Conservation (phyloP, 2,113 vertebrate species). For the Syngnathus scovelli region DNA sequence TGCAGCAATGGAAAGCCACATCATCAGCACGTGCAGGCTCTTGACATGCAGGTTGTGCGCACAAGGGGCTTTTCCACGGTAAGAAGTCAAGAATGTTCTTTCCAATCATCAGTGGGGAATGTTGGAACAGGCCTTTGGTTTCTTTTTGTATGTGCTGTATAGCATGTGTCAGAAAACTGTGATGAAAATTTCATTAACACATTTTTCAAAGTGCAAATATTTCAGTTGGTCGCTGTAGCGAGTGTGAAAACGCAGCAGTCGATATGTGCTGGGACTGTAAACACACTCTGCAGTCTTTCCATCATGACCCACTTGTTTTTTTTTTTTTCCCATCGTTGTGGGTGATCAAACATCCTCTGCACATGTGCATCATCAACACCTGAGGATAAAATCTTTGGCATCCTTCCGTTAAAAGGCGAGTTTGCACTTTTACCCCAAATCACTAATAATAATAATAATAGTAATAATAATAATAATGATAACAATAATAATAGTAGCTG, state of each 20-base stretch:
- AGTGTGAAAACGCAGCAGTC: slow-evolving; percentile 16
- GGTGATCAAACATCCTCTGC: slow-evolving; percentile 33
- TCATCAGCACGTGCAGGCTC: slow-evolving; percentile 36
- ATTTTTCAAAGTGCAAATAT: not conserved
- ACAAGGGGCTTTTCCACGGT: not conserved
- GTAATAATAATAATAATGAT: not conserved
- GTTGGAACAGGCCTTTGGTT: not conserved
- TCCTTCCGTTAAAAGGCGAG: not conserved
- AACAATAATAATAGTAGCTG: not conserved
- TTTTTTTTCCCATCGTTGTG: slow-evolving; percentile 30
- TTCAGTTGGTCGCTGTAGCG: not conserved
- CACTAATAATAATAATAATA: not conserved
- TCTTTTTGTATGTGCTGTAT: not conserved
- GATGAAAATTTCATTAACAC: not conserved
- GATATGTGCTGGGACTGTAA: slow-evolving; percentile 19
- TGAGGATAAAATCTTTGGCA: not conserved
- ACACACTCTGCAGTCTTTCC: slow-evolving; percentile 18
- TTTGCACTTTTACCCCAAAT: not conserved
- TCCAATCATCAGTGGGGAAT: not conserved
- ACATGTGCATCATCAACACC: not conserved
- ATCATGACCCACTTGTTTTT: slow-evolving; percentile 35
- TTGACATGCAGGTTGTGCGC: slow-evolving; percentile 11
- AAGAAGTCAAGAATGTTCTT: slow-evolving; percentile 13
- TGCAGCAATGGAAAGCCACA: slow-evolving; percentile 32
- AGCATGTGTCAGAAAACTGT: too few species aligned